Conservation (phyloP, 2,113 vertebrate genomes). For the Dasyurus viverrinus region DNA sequence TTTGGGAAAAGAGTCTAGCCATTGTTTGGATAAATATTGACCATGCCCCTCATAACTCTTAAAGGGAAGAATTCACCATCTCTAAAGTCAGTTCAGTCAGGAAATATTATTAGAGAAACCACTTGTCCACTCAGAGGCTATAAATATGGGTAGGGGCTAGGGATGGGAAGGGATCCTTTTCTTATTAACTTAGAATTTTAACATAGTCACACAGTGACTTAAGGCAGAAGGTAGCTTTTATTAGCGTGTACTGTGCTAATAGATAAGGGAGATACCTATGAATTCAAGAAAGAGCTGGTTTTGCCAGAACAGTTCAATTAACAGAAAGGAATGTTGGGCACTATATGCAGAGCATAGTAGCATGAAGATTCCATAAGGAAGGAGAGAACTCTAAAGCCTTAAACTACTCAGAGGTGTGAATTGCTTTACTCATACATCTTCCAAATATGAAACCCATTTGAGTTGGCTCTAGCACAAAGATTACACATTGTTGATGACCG, state of each 20-base stretch:
- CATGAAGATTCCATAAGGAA: background rate
- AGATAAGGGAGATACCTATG: background rate
- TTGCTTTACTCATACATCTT: background rate
- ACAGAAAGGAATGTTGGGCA: background rate
- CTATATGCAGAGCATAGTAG: background rate
- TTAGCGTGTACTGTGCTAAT: background rate
- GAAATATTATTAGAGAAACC: background rate
- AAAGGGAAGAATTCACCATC: background rate
- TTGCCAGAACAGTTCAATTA: background rate
- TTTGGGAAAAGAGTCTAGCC: background rate
- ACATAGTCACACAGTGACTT: background rate
- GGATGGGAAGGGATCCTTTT: background rate
- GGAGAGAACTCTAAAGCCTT: background rate
- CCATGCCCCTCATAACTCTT: background rate
- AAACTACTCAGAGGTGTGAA: background rate
- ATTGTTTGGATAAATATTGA: background rate
- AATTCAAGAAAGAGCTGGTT: background rate
- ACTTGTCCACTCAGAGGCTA: background rate
- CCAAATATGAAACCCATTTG: background rate
- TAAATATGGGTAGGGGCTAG: background rate
- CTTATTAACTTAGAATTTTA: background rate
- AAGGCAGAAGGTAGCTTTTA: background rate
- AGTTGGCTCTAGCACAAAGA: background rate
- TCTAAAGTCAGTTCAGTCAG: background rate
- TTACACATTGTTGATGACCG: no score